Evolutionary conservation across 2,113 vertebrate genomes (phyloP), one percentile per base, ranked within the genome.

Genomic region (Heterotis niloticus): DNA sequence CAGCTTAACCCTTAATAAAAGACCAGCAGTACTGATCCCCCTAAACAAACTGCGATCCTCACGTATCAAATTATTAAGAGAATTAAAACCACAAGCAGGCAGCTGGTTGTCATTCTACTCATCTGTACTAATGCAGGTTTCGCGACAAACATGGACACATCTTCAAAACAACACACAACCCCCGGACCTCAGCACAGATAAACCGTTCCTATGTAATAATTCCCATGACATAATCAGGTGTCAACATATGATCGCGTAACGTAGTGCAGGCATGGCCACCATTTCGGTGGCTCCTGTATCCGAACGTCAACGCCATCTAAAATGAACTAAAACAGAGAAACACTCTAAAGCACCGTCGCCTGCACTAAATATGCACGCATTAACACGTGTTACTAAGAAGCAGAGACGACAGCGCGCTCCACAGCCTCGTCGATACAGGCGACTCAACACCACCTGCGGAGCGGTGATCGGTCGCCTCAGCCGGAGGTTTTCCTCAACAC

Each of bases 181-280:
- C n/a, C 59, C 20, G 28, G 13, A 62, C 14, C 51, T 72, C 51
- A n/a, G 20, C n/a, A 51, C 34, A 34, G 26, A 76, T 64, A 51
- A 18, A 52, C 68, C 44, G 68, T 18, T 70, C 75, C 62, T 17
- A 44, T 67, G 52, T 44, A 77, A 23, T 77, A 77, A 24, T 51
- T 65, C 75, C 64, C 56, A 56, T 52, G 51, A 76, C 75, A 64
- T 52, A 44, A 76, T 29, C 64, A 77, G 62, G n/a, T 26, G 7
- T 29, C 12, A 14, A 72, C 20, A 34, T 72, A 72, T 52, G 16
- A 72, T 54, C 51, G n/a, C 7, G 5, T n/a, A 71, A 71, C 69
- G 51, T 72, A 72, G 13, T 51, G 69, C 52, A 52, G 69, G 20
- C 69, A 72, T 72, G 23, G 69, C 69, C 44, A 23, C n/a, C 34